Percentiles rank a stretch among this genome's conserved stretches.
phyloP scores from a whole-genome alignment of 2,888 invertebrate genomes.

The Erebia aethiops region DNA sequence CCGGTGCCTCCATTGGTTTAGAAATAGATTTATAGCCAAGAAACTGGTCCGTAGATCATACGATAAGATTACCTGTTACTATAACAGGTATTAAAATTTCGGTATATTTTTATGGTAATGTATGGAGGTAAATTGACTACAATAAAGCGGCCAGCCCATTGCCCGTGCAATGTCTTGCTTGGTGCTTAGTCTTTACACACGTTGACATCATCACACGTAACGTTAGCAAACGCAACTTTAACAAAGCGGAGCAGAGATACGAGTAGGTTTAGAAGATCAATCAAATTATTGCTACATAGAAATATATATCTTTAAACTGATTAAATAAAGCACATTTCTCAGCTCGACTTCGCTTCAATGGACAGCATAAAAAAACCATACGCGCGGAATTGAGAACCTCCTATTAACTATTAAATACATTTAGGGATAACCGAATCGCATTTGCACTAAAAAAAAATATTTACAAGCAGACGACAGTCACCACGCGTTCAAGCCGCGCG shows the following conservation, averaged over 20 bases:
- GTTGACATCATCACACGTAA: neutral
- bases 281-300: too few relatives aligned
- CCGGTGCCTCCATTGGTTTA: neutral
- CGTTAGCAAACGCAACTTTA: too few relatives aligned
- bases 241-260: neutral
- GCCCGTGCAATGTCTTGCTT: too few relatives aligned
- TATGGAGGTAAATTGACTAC: constrained; percentile 11
- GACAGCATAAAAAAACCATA: too few relatives aligned
- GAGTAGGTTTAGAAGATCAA: neutral
- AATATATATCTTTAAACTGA: too few relatives aligned
- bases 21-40: constrained; percentile 3
- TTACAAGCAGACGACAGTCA: too few relatives aligned
- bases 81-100: constrained; percentile 6
- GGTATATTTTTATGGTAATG: constrained; percentile 13
- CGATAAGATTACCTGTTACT: constrained; percentile 7
- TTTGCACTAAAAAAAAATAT: too few relatives aligned
- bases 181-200: constrained; percentile 2
- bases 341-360: too few relatives aligned
- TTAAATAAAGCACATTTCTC: too few relatives aligned
- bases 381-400: too few relatives aligned
- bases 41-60: constrained; percentile 11
- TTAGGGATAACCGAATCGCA: too few relatives aligned
- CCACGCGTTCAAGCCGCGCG: neutral
- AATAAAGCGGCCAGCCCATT: constrained; percentile 29
- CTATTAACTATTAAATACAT: too few relatives aligned